Evolutionary conservation across 2,888 invertebrate species (phyloP), one percentile per base, ranked within the genome.

Genomic region (Zygogramma bicolorata): DNA sequence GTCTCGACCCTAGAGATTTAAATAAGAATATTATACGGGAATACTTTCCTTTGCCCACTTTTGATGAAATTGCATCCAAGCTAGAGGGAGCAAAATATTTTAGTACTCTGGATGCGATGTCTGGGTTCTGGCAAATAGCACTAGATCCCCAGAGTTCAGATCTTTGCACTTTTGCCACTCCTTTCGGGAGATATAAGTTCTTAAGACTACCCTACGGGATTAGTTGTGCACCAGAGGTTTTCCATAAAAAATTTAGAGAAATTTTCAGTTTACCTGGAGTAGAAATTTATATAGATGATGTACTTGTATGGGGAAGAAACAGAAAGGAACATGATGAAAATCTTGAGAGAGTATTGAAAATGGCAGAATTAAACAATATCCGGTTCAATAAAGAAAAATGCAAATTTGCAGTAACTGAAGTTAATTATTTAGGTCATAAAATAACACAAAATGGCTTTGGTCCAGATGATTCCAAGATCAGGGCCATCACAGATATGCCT

Each of bases 201-300:
- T 25, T 1, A 2, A 25, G 58, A 25, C 15, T 58, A 22, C 53
- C 53, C 8, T 53, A 53, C 18, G 62, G 61, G 13, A 18, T 62
- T 3, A 40, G 38, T 8, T 18, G 25, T 10, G 46, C 25, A 20
- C 13, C 42, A 2, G 25, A 46, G 25, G 49, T 70, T 5, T 70
- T 70, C 27, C 63, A 70, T 13, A 10, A 31, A 0, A 57, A 53
- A 15, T 53, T 68, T 27, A 61, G n/a, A 20, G 25, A 34, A 31
- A 42, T 69, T 27, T 69, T 63, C n/a, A 27, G 25, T 34, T 38
- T 31, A 1, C 7, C 4, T 3, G 80, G 3, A 77, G 67, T 78
- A 1, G 79, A 80, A 61, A 73, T 83, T 40, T 65, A 65, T 13
- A 31, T 63, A 40, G 82, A 84, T 74, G 81, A 83, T 72, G 62